Evolutionary conservation across 2,113 vertebrate genomes (phyloP), one percentile per base, ranked within the genome.

Genomic region (Chlorodrepanis virens): DNA sequence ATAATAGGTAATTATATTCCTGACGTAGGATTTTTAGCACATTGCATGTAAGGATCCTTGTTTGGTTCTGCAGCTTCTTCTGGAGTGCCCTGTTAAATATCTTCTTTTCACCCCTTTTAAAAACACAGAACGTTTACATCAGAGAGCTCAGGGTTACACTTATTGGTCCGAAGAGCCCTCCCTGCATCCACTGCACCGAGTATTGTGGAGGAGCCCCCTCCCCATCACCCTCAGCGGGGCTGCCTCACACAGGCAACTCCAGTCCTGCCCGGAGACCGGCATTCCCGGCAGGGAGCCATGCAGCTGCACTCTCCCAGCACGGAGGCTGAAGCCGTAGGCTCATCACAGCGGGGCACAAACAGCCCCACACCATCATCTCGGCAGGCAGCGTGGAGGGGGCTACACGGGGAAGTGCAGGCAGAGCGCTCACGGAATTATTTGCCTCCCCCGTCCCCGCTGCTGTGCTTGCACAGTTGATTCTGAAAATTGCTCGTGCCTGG

Each of bases 1-100:
- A 56, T 68, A 94, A 92, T 39, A 94, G 85, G 72, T 89, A 87
- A 95, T 95, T 96, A 93, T 84, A 95, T 89, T 92, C 25, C 65
- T 81, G 83, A 89, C 3, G 16, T 75, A 49, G 53, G 76, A 71
- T 84, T 83, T 69, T 79, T 29, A 50, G 71, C 49, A 65, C 33
- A 33, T 25, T 31, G 49, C 56, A 78, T 56, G 13, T 44, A 61
- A 93, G 78, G 54, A 42, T 49, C 35, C 39, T 75, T 56, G 44
- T 77, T 78, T 0, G 0, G 17, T 63, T 80, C 60, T 78, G 68
- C 60, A 70, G 35, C 52, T 54, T 88, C n/a, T 65, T 88, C 35
- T 47, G 6, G 27, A 70, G 52, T 9, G 15, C 27, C 22, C 44
- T 49, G n/a, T 39, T 64, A 86, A 86, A 86, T 47, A 19, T 65